phyloP scores from a whole-genome alignment of 2,113 vertebrate genomes.

The Scopus umbretta region DNA sequence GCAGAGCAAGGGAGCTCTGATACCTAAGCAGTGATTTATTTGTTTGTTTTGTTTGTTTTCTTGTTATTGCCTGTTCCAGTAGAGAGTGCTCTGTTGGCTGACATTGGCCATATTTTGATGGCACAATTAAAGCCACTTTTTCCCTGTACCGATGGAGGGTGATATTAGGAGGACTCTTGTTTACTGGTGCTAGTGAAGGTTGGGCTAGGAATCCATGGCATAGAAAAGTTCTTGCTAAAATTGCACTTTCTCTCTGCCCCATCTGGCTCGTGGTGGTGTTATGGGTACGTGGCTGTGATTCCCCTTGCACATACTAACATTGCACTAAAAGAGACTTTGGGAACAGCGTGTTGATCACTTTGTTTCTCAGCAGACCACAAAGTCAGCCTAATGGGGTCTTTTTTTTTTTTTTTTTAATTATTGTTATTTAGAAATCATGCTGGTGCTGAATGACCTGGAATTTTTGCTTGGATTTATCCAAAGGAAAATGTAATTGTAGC shows the following conservation, averaged over 20 bases:
- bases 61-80: not conserved
- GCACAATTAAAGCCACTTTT: not conserved
- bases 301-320: slow-evolving; percentile 57
- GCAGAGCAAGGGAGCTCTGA: not conserved
- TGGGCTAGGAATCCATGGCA: slow-evolving; percentile 22
- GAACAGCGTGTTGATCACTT: slow-evolving; percentile 64
- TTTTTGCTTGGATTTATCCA: slow-evolving; percentile 60
- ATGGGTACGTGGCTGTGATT: slow-evolving; percentile 57
- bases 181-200: slow-evolving; percentile 47
- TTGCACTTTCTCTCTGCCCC: slow-evolving; percentile 60
- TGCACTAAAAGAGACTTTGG: slow-evolving; percentile 63
- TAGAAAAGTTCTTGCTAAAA: slow-evolving; percentile 51
- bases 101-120: not conserved
- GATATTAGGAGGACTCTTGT: not conserved
- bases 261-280: slow-evolving; percentile 27
- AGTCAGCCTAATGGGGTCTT: slow-evolving; percentile 5
- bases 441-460: slow-evolving; percentile 63
- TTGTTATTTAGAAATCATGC: slow-evolving; percentile 52
- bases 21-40: not conserved
- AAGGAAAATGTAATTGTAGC: slow-evolving; percentile 57
- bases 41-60: not conserved
- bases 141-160: not conserved
- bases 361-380: slow-evolving; percentile 42
- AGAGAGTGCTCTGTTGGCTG: not conserved
- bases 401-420: not conserved